Evolutionary conservation across 2,888 invertebrate species (phyloP).

Genomic region (Acanthosoma haemorrhoidale): DNA sequence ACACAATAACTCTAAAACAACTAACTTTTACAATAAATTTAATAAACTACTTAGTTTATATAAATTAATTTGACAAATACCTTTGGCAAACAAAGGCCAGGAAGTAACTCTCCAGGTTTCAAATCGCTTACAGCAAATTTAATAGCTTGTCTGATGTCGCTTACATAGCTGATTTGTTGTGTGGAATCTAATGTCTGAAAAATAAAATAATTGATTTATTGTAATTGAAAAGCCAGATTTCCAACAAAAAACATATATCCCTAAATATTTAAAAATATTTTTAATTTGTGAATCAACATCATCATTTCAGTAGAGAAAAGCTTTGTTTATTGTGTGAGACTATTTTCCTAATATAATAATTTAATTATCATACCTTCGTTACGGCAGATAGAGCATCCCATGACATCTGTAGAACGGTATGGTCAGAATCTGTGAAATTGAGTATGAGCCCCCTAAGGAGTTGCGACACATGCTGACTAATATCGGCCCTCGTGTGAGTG

Average conservation of each 20-base stretch:
- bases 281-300: too few species aligned
- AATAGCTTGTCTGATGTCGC: slow-evolving; percentile 88
- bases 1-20: not conserved
- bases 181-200: slow-evolving; percentile 74
- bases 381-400: slow-evolving; percentile 90
- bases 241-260: too few species aligned
- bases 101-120: slow-evolving; percentile 69
- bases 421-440: slow-evolving; percentile 75
- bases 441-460: slow-evolving; percentile 80
- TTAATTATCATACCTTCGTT: slow-evolving; percentile 57
- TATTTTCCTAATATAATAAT: not conserved
- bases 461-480: slow-evolving; percentile 80
- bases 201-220: too few species aligned
- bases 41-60: not conserved
- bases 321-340: too few species aligned
- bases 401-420: slow-evolving; percentile 73
- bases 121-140: slow-evolving; percentile 81
- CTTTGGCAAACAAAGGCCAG: slow-evolving; percentile 91
- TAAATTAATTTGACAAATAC: slow-evolving; percentile 45
- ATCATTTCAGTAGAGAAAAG: too few species aligned
- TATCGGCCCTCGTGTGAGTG: slow-evolving; percentile 80
- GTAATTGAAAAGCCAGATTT: too few species aligned
- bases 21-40: too few species aligned
- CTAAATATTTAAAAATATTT: too few species aligned
- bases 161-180: slow-evolving; percentile 78